A percentile compares a stretch with the other conserved stretches of the same genome.
Conservation (phyloP, 37 sponge, comb jelly and placozoan species). For the Dysidea cf. avara region DNA sequence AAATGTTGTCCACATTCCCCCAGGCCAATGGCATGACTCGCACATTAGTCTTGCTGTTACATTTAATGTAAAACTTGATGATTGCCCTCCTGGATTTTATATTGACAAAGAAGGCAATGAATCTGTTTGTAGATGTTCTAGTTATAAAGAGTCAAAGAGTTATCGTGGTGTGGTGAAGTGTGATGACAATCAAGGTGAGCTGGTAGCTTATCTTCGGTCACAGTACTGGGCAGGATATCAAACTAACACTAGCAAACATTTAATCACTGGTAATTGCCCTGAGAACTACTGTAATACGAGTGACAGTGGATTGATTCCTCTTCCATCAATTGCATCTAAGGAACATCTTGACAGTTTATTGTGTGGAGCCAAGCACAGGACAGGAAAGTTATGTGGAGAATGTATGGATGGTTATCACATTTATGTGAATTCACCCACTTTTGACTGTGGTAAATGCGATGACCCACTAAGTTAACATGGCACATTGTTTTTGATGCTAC, state of each 20-base stretch:
- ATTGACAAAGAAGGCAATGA: not conserved
- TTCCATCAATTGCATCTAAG: no score
- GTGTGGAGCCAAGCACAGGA: not conserved
- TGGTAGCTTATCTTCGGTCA: not conserved
- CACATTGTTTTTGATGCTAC: slow-evolving; percentile 5
- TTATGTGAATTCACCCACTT: not conserved
- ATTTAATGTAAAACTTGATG: slow-evolving; percentile 1
- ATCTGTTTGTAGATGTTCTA: slow-evolving; percentile 10
- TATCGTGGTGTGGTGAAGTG: not conserved
- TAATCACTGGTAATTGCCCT: no score
- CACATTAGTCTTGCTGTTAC: not conserved
- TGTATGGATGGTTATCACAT: not conserved
- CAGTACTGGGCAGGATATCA: slow-evolving; percentile 16
- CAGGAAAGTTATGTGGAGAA: not conserved
- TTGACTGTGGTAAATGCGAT: slow-evolving; percentile 6
- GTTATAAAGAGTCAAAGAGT: not conserved
- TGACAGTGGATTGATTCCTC: no score
- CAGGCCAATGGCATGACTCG: not conserved
- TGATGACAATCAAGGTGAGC: not conserved
- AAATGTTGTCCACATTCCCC: not conserved
- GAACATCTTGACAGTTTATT: not conserved
- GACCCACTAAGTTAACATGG: not conserved
- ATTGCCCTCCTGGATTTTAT: slow-evolving; percentile 29
- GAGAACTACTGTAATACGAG: no score
- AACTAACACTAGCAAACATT: not conserved